A percentile compares a stretch with the other conserved stretches of the same genome.
These are phyloP conservation scores for Egretta garzetta DNA, from an alignment of 2,113 vertebrate genomes.

Conservation along the genomic window DNA sequence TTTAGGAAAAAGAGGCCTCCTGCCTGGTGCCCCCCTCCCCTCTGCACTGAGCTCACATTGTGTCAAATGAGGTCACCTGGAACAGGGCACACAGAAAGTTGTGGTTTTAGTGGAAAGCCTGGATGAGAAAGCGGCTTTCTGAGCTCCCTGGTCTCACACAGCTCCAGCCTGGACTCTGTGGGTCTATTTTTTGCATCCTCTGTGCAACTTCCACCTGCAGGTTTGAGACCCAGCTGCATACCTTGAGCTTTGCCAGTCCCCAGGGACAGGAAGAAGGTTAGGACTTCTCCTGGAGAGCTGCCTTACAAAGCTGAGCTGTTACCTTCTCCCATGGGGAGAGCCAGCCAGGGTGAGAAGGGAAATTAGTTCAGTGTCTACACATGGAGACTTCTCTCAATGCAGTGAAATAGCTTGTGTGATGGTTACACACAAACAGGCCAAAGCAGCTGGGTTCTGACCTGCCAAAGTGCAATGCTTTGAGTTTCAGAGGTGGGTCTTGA, in stretches of 20 bases:
- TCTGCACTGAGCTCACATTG: neutral
- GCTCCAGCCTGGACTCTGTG: neutral
- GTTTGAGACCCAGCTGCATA: neutral
- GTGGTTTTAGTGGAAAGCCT: neutral
- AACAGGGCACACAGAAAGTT: neutral
- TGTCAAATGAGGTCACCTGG: constrained; percentile 5
- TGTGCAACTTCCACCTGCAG: too few relatives aligned
- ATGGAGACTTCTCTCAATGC: fast-evolving
- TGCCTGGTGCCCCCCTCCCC: neutral
- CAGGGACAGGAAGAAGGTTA: neutral
- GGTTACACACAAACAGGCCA: neutral
- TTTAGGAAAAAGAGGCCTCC: constrained; percentile 2
- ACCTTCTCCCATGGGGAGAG: neutral
- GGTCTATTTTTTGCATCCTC: neutral
- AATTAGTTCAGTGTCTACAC: fast-evolving
- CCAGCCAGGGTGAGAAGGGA: neutral
- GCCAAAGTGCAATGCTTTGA: neutral
- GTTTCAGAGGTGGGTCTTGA: neutral
- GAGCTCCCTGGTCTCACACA: neutral
- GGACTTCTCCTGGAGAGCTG: neutral
- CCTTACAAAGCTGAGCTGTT: neutral
- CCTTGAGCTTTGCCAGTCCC: fast-evolving
- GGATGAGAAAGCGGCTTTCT: neutral
- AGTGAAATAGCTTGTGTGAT: neutral
- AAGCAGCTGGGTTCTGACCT: neutral